Conservation (phyloP, 1,140 invertebrate species). For the Heliconius congener region DNA sequence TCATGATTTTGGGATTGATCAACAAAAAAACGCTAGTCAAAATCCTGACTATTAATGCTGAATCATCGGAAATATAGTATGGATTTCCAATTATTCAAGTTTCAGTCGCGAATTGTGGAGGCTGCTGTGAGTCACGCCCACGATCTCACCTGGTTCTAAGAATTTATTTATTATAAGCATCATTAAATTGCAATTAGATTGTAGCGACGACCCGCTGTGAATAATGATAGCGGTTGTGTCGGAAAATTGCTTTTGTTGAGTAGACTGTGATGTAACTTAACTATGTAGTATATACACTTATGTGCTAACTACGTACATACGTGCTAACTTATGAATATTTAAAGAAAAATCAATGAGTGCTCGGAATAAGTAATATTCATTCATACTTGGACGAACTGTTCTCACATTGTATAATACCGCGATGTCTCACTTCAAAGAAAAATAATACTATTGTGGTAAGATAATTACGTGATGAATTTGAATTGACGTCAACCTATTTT, state of each 20-base stretch:
- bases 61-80: conserved; percentile 18
- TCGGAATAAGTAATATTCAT: conserved; percentile 27
- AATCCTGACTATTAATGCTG: neutral
- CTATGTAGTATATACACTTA: neutral
- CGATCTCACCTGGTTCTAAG: conserved; percentile 39
- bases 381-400: neutral
- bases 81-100: conserved; percentile 7
- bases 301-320: neutral
- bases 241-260: conserved; percentile 39
- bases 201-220: conserved; percentile 39
- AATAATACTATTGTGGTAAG: conserved; percentile 8
- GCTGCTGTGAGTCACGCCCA: conserved; percentile 31
- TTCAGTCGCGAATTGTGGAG: conserved; percentile 16
- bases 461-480: conserved; percentile 11
- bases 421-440: conserved; percentile 11
- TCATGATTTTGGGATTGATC: neutral
- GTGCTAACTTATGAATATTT: conserved; percentile 37
- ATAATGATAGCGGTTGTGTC: conserved; percentile 38
- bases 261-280: conserved; percentile 36
- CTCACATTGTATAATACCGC: conserved; percentile 5
- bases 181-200: conserved; percentile 45
- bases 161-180: conserved; percentile 33
- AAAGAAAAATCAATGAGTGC: conserved; percentile 35
- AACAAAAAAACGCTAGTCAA: conserved; percentile 12
- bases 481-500: neutral